Percentiles rank a stretch among this genome's conserved stretches.
phyloP scores from a whole-genome alignment of 2,797 vertebrate species.

The Malacoctenus gilli region DNA sequence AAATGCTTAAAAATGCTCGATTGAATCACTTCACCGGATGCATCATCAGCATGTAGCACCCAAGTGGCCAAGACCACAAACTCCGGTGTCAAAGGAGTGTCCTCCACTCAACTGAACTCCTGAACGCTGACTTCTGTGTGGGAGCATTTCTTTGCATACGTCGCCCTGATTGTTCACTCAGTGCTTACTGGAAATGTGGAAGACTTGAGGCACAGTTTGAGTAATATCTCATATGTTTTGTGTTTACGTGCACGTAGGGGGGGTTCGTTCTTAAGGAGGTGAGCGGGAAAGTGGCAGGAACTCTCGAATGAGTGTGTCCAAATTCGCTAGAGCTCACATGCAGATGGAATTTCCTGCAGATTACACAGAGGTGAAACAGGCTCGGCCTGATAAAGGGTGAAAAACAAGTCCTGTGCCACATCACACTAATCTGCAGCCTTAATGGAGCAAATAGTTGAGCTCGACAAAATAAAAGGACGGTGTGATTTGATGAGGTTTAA shows the following conservation, averaged over 20 bases:
- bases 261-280: conserved; percentile 35
- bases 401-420: conserved; percentile 70
- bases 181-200: conserved; percentile 55
- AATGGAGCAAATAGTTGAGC: conserved; percentile 54
- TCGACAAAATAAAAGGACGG: conserved; percentile 25
- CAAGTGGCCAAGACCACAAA: conserved; percentile 55
- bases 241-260: neutral
- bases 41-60: conserved; percentile 35
- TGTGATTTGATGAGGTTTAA: conserved; percentile 10
- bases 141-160: conserved; percentile 53
- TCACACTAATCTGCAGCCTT: conserved; percentile 55
- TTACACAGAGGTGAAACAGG: conserved; percentile 73
- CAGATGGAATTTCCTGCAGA: conserved; percentile 83
- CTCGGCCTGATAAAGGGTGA: conserved; percentile 62
- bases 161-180: conserved; percentile 43
- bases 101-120: conserved; percentile 20
- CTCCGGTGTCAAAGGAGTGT: conserved; percentile 27
- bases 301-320: conserved; percentile 62
- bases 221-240: conserved; percentile 53
- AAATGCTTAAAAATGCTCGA: conserved; percentile 22
- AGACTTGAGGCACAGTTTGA: conserved; percentile 30
- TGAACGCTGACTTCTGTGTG: conserved; percentile 36
- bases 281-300: conserved; percentile 72
- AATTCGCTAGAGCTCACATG: conserved; percentile 72
- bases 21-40: conserved; percentile 32